Percentiles rank a stretch among this genome's conserved stretches.
These are phyloP conservation scores for Nephrotoma flavescens DNA, from an alignment of 2,888 invertebrate genomes.

Conservation along the genomic window DNA sequence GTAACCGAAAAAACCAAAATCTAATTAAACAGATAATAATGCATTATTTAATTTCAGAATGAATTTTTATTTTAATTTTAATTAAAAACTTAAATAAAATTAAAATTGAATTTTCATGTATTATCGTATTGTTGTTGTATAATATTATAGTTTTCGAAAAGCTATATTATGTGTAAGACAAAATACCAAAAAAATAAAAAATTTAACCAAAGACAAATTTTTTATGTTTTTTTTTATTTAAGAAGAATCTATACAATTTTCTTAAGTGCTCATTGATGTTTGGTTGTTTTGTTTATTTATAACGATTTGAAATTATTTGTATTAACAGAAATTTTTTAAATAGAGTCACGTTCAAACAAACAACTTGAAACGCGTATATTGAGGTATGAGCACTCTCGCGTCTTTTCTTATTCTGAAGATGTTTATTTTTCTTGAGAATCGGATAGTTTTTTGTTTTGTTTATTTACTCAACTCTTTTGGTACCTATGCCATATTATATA, in stretches of 20 bases:
- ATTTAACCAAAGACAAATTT: neutral
- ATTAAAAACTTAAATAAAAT: neutral
- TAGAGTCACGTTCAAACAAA: neutral
- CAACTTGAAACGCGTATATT: neutral
- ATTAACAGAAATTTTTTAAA: neutral
- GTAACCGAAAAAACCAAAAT: neutral
- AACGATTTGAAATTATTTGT: neutral
- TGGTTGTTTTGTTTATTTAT: neutral
- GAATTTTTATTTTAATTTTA: neutral
- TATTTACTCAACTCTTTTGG: neutral
- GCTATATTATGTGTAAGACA: neutral
- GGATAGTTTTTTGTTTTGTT: neutral
- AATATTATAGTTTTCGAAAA: neutral
- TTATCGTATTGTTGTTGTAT: neutral
- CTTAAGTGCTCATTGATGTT: neutral
- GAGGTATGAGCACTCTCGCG: neutral
- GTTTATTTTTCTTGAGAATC: neutral
- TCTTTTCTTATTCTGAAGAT: neutral
- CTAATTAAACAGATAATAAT: neutral
- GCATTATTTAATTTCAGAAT: neutral
- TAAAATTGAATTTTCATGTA: neutral
- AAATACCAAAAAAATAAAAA: neutral
- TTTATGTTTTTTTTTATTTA: neutral
- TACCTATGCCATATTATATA: neutral
- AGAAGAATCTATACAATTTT: neutral